These are phyloP conservation scores for Melieria omissa DNA, from an alignment of 2,888 invertebrate species.

Conservation along the genomic window DNA sequence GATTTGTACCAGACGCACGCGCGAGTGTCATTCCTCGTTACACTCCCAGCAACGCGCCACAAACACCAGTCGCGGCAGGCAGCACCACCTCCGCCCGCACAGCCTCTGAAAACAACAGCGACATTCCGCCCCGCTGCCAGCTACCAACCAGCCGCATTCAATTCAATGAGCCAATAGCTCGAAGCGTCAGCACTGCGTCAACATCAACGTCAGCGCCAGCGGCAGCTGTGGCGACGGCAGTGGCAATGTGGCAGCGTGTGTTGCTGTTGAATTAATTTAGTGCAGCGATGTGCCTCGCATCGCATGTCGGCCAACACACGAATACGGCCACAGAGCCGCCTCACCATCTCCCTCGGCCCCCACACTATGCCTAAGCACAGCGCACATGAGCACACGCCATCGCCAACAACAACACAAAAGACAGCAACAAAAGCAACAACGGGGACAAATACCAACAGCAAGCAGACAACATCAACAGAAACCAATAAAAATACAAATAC, in stretches of 20 bases:
- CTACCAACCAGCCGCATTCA: conserved; percentile 5
- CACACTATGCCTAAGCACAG: neutral
- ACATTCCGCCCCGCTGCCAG: conserved; percentile 10
- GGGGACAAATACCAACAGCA: conserved; percentile 8
- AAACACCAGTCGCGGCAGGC: conserved; percentile 16
- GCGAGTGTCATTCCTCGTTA: conserved; percentile 56
- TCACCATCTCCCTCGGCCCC: neutral
- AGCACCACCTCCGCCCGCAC: neutral
- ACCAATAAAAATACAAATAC: conserved; percentile 16
- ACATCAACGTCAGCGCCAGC: neutral
- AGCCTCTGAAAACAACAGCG: neutral
- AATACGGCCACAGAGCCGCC: neutral
- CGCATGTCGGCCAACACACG: conserved; percentile 1
- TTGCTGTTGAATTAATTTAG: conserved; percentile 64
- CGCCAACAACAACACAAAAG: conserved; percentile 46
- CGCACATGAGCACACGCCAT: conserved; percentile 39
- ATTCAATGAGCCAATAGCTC: conserved; percentile 15
- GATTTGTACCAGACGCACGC: conserved; percentile 56
- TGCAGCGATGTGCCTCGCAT: conserved; percentile 41
- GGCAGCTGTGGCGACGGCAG: conserved; percentile 7
- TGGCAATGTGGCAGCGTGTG: conserved; percentile 48
- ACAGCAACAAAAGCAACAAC: conserved; percentile 3
- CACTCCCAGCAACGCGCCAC: conserved; percentile 53
- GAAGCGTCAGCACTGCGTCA: conserved; percentile 33
- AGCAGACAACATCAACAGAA: conserved; percentile 13